These are phyloP conservation scores for Sialia sialis DNA, from an alignment of 2,113 vertebrate species.

Conservation along the genomic window DNA sequence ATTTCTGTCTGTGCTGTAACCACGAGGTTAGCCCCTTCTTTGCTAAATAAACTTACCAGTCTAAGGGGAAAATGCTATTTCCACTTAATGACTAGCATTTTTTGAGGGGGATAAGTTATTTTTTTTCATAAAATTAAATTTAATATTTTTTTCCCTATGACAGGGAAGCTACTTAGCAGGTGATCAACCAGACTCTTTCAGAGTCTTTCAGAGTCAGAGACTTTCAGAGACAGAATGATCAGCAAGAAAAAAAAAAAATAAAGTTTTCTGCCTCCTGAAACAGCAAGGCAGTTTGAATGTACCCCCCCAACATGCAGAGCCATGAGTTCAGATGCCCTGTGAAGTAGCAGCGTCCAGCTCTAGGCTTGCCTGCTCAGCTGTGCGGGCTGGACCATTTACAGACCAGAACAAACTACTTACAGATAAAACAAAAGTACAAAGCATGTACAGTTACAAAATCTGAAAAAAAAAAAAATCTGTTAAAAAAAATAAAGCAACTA, in stretches of 20 bases:
- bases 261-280: neutral
- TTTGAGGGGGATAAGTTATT: neutral
- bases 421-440: neutral
- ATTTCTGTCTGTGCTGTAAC: constrained; percentile 7
- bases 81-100: neutral
- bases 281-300: neutral
- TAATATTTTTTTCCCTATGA: neutral
- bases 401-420: neutral
- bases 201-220: too few relatives aligned
- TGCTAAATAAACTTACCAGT: neutral
- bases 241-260: neutral
- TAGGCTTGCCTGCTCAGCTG: neutral
- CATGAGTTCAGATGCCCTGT: neutral
- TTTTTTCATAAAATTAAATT: neutral
- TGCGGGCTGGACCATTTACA: accelerated
- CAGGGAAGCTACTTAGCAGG: neutral
- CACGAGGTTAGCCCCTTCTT: constrained; percentile 13
- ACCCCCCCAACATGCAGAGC: neutral
- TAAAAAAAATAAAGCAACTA: neutral
- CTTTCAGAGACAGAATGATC: neutral
- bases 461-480: neutral
- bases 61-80: neutral
- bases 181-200: neutral
- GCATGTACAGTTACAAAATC: neutral
- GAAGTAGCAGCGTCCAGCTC: neutral